Evolutionary conservation across 1,140 invertebrate genomes (phyloP).

Genomic region (Euschistus heros): DNA sequence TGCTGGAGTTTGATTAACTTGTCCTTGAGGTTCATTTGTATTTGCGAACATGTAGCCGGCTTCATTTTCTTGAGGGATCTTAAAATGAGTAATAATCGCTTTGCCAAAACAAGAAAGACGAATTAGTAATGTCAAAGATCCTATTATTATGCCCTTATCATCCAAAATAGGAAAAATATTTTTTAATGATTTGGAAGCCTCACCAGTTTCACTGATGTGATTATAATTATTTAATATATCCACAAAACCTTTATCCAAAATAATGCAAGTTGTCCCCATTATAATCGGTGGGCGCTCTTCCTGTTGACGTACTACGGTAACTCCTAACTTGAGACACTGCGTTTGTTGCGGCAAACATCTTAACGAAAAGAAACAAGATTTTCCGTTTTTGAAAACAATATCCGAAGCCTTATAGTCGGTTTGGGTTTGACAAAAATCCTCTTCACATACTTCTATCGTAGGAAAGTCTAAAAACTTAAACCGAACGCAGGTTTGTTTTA

Average conservation of each 20-base stretch:
- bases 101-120: slow-evolving; percentile 52
- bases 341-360: not conserved
- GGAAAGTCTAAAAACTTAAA: slow-evolving; percentile 35
- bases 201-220: no score
- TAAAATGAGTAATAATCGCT: slow-evolving; percentile 52
- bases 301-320: not conserved
- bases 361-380: slow-evolving; percentile 39
- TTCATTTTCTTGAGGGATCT: slow-evolving; percentile 28
- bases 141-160: slow-evolving; percentile 31
- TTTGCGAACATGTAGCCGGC: no score
- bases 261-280: no score
- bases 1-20: no score
- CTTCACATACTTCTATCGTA: slow-evolving; percentile 34
- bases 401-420: slow-evolving; percentile 30
- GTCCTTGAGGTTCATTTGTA: no score
- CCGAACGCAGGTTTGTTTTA: slow-evolving; percentile 22
- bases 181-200: no score
- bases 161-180: no score
- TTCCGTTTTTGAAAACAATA: slow-evolving; percentile 36
- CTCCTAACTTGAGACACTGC: not conserved
- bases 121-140: slow-evolving; percentile 43
- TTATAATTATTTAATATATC: no score
- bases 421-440: slow-evolving; percentile 29
- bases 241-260: no score
- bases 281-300: no score